Evolutionary conservation across 2,113 vertebrate species (phyloP).

Genomic region (Dipodomys spectabilis): DNA sequence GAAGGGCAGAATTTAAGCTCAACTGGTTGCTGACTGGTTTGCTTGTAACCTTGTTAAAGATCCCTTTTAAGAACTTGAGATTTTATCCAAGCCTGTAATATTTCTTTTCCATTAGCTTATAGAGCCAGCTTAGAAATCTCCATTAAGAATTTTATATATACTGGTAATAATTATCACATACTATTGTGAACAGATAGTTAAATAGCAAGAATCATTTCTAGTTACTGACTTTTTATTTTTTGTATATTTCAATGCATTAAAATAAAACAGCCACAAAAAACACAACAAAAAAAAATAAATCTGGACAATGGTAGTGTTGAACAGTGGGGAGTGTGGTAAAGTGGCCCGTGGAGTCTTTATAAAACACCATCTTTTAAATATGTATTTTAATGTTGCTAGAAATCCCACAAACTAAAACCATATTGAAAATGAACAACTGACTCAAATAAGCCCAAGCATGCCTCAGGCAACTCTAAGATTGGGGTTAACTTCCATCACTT

Average conservation of each 20-base stretch:
- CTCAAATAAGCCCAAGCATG: conserved; percentile 65
- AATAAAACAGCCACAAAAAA: neutral
- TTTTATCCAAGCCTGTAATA: conserved; percentile 21
- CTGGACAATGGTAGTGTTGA: neutral
- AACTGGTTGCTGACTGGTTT: neutral
- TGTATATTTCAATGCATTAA: conserved; percentile 6
- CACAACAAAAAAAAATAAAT: conserved; percentile 53
- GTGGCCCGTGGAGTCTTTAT: conserved; percentile 19
- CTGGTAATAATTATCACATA: conserved; percentile 10
- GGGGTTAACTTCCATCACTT: conserved; percentile 55
- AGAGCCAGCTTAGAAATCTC: neutral
- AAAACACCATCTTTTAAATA: conserved; percentile 61
- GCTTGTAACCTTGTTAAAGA: neutral
- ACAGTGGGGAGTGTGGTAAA: neutral
- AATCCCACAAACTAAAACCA: conserved; percentile 75
- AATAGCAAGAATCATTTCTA: conserved; percentile 5
- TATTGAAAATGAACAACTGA: conserved; percentile 77
- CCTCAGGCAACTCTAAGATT: conserved; percentile 70
- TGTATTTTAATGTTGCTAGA: conserved; percentile 73
- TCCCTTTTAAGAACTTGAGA: conserved; percentile 44
- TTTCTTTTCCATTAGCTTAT: conserved; percentile 21
- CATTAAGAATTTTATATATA: conserved; percentile 14
- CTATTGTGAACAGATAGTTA: conserved; percentile 39
- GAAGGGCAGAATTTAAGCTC: neutral
- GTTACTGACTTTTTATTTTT: conserved; percentile 27